These are phyloP conservation scores for Brienomyrus brachyistius DNA, from an alignment of 2,113 vertebrate genomes.

Conservation along the genomic window DNA sequence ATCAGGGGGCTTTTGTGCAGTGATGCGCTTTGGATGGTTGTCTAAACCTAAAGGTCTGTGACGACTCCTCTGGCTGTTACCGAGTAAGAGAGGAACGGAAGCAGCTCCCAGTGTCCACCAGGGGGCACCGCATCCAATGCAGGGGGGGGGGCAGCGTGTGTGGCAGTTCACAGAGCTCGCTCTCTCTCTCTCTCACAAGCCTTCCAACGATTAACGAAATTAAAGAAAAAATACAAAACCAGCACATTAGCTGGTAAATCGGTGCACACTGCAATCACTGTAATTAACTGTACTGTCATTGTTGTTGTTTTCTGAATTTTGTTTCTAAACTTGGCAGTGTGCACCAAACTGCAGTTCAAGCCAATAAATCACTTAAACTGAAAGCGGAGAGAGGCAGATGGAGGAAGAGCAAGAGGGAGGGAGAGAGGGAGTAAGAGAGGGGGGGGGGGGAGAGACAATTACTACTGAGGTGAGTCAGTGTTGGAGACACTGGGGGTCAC, in stretches of 20 bases:
- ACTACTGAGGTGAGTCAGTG: constrained; percentile 22
- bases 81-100: not conserved
- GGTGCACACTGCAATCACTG: not conserved
- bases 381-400: constrained; percentile 5
- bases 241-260: not conserved
- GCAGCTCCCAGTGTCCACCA: not conserved
- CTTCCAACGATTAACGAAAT: not conserved
- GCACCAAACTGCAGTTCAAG: constrained; percentile 3
- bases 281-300: constrained; percentile 5
- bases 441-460: constrained; percentile 17
- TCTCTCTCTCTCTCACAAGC: not conserved
- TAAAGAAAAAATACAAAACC: not conserved
- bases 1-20: not conserved
- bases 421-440: not conserved
- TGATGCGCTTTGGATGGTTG: not conserved
- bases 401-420: constrained; percentile 27
- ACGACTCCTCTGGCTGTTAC: not conserved
- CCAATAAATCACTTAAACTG: constrained; percentile 17
- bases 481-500: constrained; percentile 52
- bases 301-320: constrained; percentile 4
- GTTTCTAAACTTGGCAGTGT: constrained; percentile 12
- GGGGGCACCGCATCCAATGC: not conserved
- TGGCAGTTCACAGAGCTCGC: too few species aligned
- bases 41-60: not conserved
- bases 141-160: not conserved